Conservation (phyloP, 2,797 vertebrate species). For the Percopsis omiscomaycus region DNA sequence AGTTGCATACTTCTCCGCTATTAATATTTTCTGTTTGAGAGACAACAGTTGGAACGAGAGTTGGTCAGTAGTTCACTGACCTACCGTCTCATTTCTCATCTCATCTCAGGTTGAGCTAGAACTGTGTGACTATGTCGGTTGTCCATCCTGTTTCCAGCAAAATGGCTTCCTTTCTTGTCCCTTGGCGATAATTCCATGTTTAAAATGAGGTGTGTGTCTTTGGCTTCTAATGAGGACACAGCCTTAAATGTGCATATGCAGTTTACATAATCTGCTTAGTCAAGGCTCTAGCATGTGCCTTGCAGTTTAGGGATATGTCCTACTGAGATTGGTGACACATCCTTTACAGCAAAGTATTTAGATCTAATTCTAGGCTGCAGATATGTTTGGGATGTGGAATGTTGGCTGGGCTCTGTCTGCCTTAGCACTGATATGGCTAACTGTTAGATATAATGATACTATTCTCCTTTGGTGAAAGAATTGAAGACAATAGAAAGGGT, state of each 20-base stretch:
- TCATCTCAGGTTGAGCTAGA: too few species aligned
- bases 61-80: too few species aligned
- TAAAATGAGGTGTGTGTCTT: not conserved
- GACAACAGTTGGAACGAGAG: too few species aligned
- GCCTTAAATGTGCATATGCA: not conserved
- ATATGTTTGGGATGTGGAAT: not conserved
- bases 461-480: not conserved
- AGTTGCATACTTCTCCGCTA: too few species aligned
- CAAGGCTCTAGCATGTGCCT: too few species aligned
- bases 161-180: too few species aligned
- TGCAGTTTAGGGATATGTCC: not conserved
- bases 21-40: too few species aligned
- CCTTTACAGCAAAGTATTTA: not conserved
- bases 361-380: constrained; percentile 3
- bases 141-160: too few species aligned
- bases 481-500: not conserved
- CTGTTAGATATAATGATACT: constrained; percentile 7
- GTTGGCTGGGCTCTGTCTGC: not conserved
- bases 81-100: too few species aligned
- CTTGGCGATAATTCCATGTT: too few species aligned
- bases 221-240: not conserved
- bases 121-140: too few species aligned
- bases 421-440: constrained; percentile 5
- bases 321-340: not conserved
- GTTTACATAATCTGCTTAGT: not conserved